phyloP scores from a whole-genome alignment of 2,797 vertebrate genomes.

The Ataeniobius toweri region DNA sequence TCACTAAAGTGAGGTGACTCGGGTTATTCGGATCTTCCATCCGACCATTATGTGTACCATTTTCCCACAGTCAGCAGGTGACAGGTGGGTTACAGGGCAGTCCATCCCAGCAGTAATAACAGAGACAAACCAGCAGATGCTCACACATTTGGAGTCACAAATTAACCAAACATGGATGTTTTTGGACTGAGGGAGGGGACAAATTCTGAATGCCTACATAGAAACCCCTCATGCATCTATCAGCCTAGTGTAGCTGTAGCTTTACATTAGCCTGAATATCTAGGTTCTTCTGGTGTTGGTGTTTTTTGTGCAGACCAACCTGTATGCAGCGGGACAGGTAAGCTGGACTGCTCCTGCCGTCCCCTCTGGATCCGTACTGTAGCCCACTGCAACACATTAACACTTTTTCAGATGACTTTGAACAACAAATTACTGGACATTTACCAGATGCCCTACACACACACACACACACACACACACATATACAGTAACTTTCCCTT shows the following conservation, averaged over 20 bases:
- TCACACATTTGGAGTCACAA: background rate
- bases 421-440: conserved; percentile 23
- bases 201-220: background rate
- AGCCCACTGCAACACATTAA: conserved; percentile 86
- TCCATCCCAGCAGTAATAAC: background rate
- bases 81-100: background rate
- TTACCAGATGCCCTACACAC: conserved; percentile 6
- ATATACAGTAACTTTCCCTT: background rate
- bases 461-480: too few species aligned
- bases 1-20: background rate
- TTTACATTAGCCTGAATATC: background rate
- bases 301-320: conserved; percentile 76
- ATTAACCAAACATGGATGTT: background rate
- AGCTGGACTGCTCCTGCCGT: conserved; percentile 68
- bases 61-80: background rate
- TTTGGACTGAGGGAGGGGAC: background rate
- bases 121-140: background rate
- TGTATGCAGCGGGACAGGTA: conserved; percentile 76
- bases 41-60: background rate
- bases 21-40: background rate
- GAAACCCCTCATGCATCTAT: background rate
- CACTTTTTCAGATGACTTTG: conserved; percentile 53
- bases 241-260: too few species aligned
- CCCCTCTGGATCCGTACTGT: conserved; percentile 90
- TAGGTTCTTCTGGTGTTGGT: background rate